Evolutionary conservation across 2,113 vertebrate genomes (phyloP).

Genomic region (Thamnaconus septentrionalis): DNA sequence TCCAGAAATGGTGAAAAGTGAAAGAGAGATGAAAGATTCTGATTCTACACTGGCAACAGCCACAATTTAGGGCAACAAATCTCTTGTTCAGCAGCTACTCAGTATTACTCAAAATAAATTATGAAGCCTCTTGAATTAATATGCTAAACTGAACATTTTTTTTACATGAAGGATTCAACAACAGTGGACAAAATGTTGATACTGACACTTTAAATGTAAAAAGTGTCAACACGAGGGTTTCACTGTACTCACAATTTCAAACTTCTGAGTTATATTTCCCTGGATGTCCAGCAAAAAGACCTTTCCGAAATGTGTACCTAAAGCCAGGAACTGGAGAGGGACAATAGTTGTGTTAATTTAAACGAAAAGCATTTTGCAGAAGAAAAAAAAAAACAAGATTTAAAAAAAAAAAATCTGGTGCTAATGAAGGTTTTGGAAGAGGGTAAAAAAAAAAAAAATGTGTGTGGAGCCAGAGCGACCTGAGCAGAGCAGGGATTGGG

Average conservation of each 20-base stretch:
- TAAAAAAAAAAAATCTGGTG: conserved; percentile 20
- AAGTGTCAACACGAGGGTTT: not conserved
- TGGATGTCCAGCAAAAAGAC: conserved; percentile 96
- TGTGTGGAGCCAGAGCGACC: conserved; percentile 65
- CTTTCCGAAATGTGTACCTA: conserved; percentile 97
- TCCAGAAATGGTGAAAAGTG: no score
- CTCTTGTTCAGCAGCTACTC: no score
- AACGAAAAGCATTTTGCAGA: conserved; percentile 28
- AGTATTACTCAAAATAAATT: no score
- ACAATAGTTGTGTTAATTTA: conserved; percentile 58
- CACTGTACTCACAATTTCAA: conserved; percentile 91
- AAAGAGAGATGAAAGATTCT: no score
- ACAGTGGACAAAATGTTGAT: no score
- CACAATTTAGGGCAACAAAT: no score
- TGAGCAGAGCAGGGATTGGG: conserved; percentile 64
- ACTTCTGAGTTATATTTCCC: conserved; percentile 95
- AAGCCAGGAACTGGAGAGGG: conserved; percentile 88
- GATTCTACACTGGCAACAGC: no score
- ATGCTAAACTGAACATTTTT: no score
- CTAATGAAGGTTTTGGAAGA: conserved; percentile 27
- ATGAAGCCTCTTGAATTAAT: no score
- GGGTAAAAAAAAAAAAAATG: conserved; percentile 60
- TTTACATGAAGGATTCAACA: no score
- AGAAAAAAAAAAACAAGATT: conserved; percentile 19
- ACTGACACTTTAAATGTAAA: not conserved